These are phyloP conservation scores for Phorcus lineatus DNA, from an alignment of 2,888 invertebrate species.

Conservation along the genomic window DNA sequence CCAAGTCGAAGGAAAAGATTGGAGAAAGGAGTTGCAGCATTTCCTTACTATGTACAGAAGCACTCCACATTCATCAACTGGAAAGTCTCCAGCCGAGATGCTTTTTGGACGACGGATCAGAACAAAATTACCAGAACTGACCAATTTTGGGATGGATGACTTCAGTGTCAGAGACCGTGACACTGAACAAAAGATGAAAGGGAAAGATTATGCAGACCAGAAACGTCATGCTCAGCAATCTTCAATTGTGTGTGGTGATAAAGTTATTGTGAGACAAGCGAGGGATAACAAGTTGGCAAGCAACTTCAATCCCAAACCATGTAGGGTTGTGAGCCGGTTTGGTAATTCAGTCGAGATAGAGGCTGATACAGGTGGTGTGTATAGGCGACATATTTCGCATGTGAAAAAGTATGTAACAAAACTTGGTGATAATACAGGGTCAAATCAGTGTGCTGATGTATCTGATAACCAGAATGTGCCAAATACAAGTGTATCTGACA, in stretches of 20 bases:
- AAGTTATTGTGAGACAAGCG: conserved; percentile 11
- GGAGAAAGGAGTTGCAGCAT: conserved; percentile 28
- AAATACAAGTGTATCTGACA: too few species aligned
- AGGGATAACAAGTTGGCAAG: neutral
- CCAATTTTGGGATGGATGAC: neutral
- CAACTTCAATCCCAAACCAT: neutral
- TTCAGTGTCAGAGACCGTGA: conserved; percentile 28
- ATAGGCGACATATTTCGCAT: neutral
- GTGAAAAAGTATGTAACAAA: neutral
- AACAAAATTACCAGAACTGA: conserved; percentile 32
- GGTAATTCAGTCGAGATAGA: neutral
- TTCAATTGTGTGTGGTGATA: conserved; percentile 11
- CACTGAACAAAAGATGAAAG: neutral
- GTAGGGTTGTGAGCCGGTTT: neutral
- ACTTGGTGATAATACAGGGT: too few species aligned
- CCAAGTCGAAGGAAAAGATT: conserved; percentile 29
- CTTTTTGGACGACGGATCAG: conserved; percentile 32
- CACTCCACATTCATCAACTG: conserved; percentile 39
- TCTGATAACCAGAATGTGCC: too few species aligned
- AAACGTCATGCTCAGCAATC: conserved; percentile 14
- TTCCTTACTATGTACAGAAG: conserved; percentile 30
- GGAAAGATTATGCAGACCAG: conserved; percentile 25
- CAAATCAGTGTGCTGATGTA: too few species aligned
- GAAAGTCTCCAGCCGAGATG: conserved; percentile 32
- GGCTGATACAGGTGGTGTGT: neutral